Base-by-base conservation (phyloP, 2,797 vertebrate species). In the Sciurus carolinensis region DNA sequence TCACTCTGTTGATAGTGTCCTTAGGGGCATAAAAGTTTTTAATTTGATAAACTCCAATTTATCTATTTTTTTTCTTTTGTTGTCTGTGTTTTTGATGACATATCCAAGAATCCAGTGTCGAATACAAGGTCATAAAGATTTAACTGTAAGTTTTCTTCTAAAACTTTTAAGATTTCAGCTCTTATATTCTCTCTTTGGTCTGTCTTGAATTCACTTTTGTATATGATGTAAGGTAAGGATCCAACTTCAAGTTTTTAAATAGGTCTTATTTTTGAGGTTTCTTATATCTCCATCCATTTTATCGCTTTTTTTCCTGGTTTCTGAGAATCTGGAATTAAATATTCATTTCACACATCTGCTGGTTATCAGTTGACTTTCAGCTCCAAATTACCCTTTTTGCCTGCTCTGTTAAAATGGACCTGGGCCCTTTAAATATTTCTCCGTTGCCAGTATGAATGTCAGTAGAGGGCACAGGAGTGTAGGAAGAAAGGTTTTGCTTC, bases 301-400 rank as follows among this genome's bases (percentile, higher is more conserved):
- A 24, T 17, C 62, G 62, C 36, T 42, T 47, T 85, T 85, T 52
- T 66, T 94, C n/a, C 39, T 75, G 42, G 44, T 54, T 97, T 93
- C 76, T 84, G 39, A 90, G 15, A 57, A 85, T 83, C 39, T 44
- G 59, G 39, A 95, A 94, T 84, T 81, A 95, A 93, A 87, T 75
- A 91, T 26, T 7, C 33, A 69, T 77, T 90, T 81, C 20, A 90
- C 3, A 20, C 28, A 92, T 71, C 39, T 17, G 33, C 30, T 87
- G 24, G 33, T 82, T 82, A 83, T 28, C 54, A 87, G 90, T 0
- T 73, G 59, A 85, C 20, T 42, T 36, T 30, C 54, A 81, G 28
- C 18, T 95, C 91, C 72, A 92, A 66, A 96, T 69, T 80, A 83
- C 39, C 36, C 62, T 77, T 79, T 93, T 75, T 71, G 50, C 59